Base-by-base conservation (phyloP, 2,113 vertebrate genomes). In the Monarcha castaneiventris region DNA sequence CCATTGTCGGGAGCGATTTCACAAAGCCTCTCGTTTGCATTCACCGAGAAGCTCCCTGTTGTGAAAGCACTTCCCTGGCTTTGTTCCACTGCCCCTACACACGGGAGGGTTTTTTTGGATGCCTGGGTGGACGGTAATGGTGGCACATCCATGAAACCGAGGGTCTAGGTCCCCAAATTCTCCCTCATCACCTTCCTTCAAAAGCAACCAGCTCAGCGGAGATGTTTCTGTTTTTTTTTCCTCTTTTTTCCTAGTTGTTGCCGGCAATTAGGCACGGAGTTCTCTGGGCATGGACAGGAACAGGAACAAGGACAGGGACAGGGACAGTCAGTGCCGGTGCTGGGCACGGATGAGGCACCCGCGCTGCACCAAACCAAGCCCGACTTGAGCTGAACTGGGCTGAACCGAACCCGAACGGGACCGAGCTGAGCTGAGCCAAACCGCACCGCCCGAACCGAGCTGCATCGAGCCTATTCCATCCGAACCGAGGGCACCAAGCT, bases 121-220 rank as follows among this genome's bases (percentile, higher is more conserved):
- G n/a, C 41, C 51, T 4, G 19, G 12, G 13, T 2, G 3, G 8
- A 2, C 1, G 2, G 41, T 10, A 16, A 27, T 2, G 3, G 54
- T 7, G 5, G 39, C 11, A 18, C 4, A 8, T 32, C 64, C 43
- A 8, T 23, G 21, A 25, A 29, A 43, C 27, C 4, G 1, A 16
- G 21, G 33, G 9, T 43, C 30, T 49, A 23, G 17, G 48, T 48
- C 55, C 26, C 13, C 13, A 4, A 5, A 14, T 1, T 37, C 16
- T 6, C 12, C 46, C 16, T 30, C 44, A 7, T 16, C 49, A 25
- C n/a, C 11, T 43, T 52, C 46, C 43, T 22, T 1, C 43, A 52
- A 11, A 68, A n/a, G 18, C 20, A 32, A 61, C 27, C 21, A 15
- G 67, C 1, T 5, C 33, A 35, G 22, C 5, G 4, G 49, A 22